These are phyloP conservation scores for Siphlonurus alternatus DNA, from an alignment of 2,888 invertebrate species.

Conservation along the genomic window DNA sequence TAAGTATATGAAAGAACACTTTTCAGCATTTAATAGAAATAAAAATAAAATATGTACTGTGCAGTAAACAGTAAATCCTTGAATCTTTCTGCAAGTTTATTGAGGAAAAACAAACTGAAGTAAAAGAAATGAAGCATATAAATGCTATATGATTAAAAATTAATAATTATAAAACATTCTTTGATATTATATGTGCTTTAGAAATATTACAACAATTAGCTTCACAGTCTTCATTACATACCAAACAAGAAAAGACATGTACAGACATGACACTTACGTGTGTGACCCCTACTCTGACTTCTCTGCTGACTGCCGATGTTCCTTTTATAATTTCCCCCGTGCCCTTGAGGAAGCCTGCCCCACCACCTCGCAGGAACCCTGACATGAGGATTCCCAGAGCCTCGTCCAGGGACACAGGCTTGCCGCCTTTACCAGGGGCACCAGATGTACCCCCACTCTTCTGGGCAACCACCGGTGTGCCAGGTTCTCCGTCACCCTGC, in stretches of 20 bases:
- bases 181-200: too few species aligned
- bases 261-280: slow-evolving; percentile 80
- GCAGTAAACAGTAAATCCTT: too few species aligned
- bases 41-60: too few species aligned
- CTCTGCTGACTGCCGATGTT: slow-evolving; percentile 79
- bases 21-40: too few species aligned
- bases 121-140: neutral
- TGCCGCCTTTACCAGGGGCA: slow-evolving; percentile 32
- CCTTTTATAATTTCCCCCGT: slow-evolving; percentile 92
- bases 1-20: too few species aligned
- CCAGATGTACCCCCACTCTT: neutral
- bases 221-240: too few species aligned
- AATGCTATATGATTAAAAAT: slow-evolving; percentile 5
- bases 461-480: neutral
- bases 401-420: slow-evolving; percentile 72
- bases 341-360: slow-evolving; percentile 81
- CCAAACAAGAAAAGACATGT: too few species aligned
- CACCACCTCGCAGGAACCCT: slow-evolving; percentile 83
- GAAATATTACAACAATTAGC: too few species aligned
- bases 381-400: slow-evolving; percentile 80
- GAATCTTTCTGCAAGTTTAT: too few species aligned
- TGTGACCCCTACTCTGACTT: slow-evolving; percentile 93
- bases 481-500: neutral
- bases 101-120: too few species aligned
- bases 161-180: too few species aligned